Conservation (phyloP, 1,140 invertebrate genomes). For the Drosophila subobscura region DNA sequence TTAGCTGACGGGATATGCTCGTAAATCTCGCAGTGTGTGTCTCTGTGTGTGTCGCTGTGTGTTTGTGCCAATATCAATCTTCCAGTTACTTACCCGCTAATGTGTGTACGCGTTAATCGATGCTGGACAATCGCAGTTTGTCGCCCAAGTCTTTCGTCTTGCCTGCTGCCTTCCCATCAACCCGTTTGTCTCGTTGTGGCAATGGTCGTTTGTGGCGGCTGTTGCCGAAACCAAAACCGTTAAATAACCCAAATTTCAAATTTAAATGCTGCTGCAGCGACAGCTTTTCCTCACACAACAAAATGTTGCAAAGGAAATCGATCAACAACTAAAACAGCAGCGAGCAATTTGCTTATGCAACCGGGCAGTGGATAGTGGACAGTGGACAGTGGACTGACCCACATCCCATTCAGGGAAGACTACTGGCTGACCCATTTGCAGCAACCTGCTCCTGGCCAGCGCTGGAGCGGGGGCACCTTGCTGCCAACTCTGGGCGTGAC, state of each 20-base stretch:
- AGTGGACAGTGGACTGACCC: slow-evolving; percentile 34
- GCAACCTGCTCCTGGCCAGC: slow-evolving; percentile 39
- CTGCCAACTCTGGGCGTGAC: neutral
- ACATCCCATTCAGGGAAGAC: neutral
- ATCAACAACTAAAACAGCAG: slow-evolving; percentile 25
- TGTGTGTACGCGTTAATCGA: slow-evolving; percentile 43
- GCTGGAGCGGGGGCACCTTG: neutral
- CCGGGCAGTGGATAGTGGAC: slow-evolving; percentile 15
- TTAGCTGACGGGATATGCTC: slow-evolving; percentile 37
- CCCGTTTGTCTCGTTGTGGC: slow-evolving; percentile 47
- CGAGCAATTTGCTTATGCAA: slow-evolving; percentile 33
- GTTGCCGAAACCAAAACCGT: slow-evolving; percentile 54
- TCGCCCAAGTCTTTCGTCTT: slow-evolving; percentile 60
- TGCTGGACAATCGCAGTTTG: slow-evolving; percentile 54
- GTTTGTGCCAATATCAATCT: slow-evolving; percentile 1
- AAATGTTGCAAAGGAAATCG: slow-evolving; percentile 41
- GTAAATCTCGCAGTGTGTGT: slow-evolving; percentile 21
- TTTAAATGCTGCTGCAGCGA: slow-evolving; percentile 48
- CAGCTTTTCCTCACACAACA: slow-evolving; percentile 53
- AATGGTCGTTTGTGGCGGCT: slow-evolving; percentile 35
- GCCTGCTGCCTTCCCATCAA: slow-evolving; percentile 15
- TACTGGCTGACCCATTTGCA: slow-evolving; percentile 26
- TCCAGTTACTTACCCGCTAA: slow-evolving; percentile 21
- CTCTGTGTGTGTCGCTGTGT: slow-evolving; percentile 1
- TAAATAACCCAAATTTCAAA: slow-evolving; percentile 80